A percentile compares a stretch with the other conserved stretches of the same genome.
These are phyloP conservation scores for Umimayanthus chanpuru DNA, from an alignment of 92 coral and sea anemone species.

Conservation along the genomic window DNA sequence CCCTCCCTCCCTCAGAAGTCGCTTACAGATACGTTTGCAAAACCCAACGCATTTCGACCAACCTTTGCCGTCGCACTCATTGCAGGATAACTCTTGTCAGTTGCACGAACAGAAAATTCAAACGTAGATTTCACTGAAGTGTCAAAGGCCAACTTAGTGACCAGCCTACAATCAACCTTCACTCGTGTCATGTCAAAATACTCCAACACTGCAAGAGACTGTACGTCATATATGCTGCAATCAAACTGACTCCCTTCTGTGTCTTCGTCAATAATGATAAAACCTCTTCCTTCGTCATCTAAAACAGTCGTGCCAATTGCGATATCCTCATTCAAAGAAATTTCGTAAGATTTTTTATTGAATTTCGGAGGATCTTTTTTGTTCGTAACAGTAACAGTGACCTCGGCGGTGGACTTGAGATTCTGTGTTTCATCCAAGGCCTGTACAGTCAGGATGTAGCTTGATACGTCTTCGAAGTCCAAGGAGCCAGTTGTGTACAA, in stretches of 20 bases:
- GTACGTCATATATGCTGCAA: constrained; percentile 67
- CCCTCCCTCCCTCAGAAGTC: neutral
- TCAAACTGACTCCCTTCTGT: constrained; percentile 57
- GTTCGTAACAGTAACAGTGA: constrained; percentile 59
- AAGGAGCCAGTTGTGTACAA: constrained; percentile 66
- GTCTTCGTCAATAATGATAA: constrained; percentile 63
- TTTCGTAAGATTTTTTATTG: constrained; percentile 49
- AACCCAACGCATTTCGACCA: neutral
- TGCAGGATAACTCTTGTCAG: constrained; percentile 61
- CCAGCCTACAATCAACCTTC: constrained; percentile 67
- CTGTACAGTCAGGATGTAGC: constrained; percentile 62
- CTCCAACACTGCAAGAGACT: constrained; percentile 54
- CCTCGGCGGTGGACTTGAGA: constrained; percentile 50
- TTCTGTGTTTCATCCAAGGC: constrained; percentile 61
- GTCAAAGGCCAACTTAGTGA: constrained; percentile 55
- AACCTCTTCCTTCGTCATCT: constrained; percentile 51
- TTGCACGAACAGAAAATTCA: constrained; percentile 72
- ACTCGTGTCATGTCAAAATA: constrained; percentile 64
- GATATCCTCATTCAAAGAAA: constrained; percentile 61
- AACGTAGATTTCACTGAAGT: constrained; percentile 59
- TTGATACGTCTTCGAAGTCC: constrained; percentile 68
- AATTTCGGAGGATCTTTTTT: constrained; percentile 82
- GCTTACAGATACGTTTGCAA: neutral
- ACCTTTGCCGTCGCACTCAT: constrained; percentile 77
- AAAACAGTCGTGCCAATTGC: constrained; percentile 60